These are phyloP conservation scores for Nephrotoma guestfalica DNA, from an alignment of 2,888 invertebrate genomes.

Conservation along the genomic window DNA sequence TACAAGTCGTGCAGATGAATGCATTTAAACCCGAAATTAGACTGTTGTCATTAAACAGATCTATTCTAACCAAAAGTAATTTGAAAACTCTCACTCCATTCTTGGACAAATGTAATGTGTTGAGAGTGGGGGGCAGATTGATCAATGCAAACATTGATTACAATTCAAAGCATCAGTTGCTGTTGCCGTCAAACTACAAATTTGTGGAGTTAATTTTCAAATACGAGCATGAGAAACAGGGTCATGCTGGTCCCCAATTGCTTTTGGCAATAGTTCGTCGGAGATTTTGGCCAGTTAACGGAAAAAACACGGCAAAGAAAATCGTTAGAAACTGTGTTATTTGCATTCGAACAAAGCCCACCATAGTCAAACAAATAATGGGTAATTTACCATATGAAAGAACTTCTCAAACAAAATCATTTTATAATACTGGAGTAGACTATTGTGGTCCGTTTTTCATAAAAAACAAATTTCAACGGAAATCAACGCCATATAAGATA, in stretches of 20 bases:
- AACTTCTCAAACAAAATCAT: slow-evolving; percentile 7
- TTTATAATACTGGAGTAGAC: slow-evolving; percentile 11
- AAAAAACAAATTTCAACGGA: background rate
- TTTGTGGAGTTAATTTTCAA: no score
- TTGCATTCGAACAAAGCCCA: background rate
- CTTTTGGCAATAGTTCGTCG: background rate
- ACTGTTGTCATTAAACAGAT: no score
- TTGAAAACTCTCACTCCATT: no score
- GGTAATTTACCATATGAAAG: slow-evolving; percentile 4
- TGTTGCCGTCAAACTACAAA: no score
- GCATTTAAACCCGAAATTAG: no score
- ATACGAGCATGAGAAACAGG: no score
- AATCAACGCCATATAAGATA: slow-evolving; percentile 4
- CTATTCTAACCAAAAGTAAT: no score
- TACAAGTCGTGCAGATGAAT: no score
- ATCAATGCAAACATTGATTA: no score
- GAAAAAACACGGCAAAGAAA: background rate
- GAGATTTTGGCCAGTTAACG: background rate
- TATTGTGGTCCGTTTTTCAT: slow-evolving; percentile 7
- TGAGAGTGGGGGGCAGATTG: no score
- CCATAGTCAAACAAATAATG: slow-evolving; percentile 3
- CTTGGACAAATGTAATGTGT: no score
- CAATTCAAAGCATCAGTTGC: no score
- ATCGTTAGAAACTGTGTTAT: background rate
- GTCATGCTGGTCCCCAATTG: background rate